Evolutionary conservation across 2,888 invertebrate species (phyloP).

Genomic region (Leucoma salicis): DNA sequence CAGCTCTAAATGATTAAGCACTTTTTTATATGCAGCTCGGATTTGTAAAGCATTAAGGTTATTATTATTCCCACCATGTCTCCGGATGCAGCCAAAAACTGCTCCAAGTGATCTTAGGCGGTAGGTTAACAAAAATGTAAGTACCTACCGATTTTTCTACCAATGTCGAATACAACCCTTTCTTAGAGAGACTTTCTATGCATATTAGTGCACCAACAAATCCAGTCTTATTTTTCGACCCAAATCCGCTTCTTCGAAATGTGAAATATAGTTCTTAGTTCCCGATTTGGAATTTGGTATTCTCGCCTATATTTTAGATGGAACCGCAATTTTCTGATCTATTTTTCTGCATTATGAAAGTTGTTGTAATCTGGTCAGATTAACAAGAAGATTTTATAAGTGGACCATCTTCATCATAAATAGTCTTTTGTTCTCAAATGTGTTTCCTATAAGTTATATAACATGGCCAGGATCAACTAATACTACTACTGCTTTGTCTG

Average conservation of each 20-base stretch:
- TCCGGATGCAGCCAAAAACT: constrained; percentile 14
- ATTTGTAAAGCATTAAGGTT: constrained; percentile 13
- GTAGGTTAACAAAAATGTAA: constrained; percentile 16
- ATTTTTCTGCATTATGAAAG: no score
- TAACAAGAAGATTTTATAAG: no score
- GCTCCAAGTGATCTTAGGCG: constrained; percentile 19
- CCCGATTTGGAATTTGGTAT: no score
- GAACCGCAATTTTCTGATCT: no score
- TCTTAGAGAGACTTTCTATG: constrained; percentile 12
- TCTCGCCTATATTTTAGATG: no score
- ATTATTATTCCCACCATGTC: constrained; percentile 16
- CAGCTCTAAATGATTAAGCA: constrained; percentile 11
- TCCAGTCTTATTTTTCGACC: constrained; percentile 8
- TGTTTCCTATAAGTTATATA: no score
- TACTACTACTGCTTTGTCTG: neutral
- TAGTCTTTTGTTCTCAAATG: no score
- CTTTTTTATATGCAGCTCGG: constrained; percentile 10
- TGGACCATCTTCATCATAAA: no score
- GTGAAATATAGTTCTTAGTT: no score
- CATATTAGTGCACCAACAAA: constrained; percentile 14
- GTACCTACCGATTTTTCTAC: neutral
- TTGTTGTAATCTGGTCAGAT: no score
- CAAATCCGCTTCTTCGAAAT: no score
- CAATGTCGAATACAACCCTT: constrained; percentile 5
- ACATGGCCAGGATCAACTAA: neutral